Base-by-base conservation (phyloP, 2,113 vertebrate species). In the Erythrolamprus reginae region DNA sequence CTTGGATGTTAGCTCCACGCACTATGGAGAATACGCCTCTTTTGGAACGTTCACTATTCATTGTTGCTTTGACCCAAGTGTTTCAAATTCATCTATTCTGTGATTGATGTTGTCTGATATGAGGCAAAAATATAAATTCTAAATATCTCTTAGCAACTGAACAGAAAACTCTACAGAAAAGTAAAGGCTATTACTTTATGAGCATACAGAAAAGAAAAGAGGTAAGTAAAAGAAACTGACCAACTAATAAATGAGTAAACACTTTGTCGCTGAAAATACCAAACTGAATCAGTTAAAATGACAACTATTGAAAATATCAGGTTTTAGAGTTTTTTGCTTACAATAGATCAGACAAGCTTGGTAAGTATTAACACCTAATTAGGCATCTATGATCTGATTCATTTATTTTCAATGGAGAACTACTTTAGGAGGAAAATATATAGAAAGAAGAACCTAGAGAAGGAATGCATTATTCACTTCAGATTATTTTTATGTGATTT, bases 71-170 rank as follows among this genome's bases (percentile, higher is more conserved):
- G 84, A 53, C 28, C 58, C 84, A 70, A 23, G 5, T n/a, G 48
- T 77, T 90, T 86, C 33, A 28, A 42, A 4, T 33, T 77, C 48
- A 86, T 15, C 48, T 90, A 17, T 86, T 84, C 51, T 28, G 47
- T 47, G 56, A 90, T 77, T 53, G 89, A 90, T 86, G 24, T 86
- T 90, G 24, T 86, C 58, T 65, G 48, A 24, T n/a, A 45, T 86
- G 84, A 77, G n/a, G 58, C 58, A n/a, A 86, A 90, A 86, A 33
- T 52, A 58, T 86, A 90, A 90, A 77, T 90, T 86, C 48, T 53
- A 70, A 86, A 86, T 86, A 77, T 90, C 52, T 77, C 84, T 70
- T 23, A 42, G 23, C 56, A 70, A 51, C 65, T 86, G 56, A 42
- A 33, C 51, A 51, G n/a, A 85, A 90, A 70, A n/a, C 56, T 51